Conservation (phyloP, 2,888 invertebrate species). For the Epistrophe eligans region DNA sequence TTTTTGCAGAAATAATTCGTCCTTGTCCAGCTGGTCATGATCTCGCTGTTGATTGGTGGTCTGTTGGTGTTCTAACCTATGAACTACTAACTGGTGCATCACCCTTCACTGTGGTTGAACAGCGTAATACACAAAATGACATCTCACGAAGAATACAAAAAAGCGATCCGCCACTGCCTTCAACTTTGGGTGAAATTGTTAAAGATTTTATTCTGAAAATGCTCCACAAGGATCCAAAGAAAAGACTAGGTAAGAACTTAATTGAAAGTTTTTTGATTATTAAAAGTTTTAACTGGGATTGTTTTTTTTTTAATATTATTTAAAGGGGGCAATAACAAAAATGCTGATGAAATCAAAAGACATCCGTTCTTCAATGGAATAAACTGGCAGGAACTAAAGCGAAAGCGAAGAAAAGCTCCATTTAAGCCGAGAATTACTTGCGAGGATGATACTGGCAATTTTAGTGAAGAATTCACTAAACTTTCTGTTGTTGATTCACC, state of each 20-base stretch:
- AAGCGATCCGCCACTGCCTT: conserved; percentile 95
- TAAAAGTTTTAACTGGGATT: neutral
- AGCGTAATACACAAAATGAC: conserved; percentile 96
- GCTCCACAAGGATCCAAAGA: conserved; percentile 94
- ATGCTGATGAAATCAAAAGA: conserved; percentile 94
- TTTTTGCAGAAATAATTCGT: conserved; percentile 86
- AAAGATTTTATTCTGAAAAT: conserved; percentile 91
- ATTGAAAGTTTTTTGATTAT: neutral
- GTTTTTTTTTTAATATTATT: neutral
- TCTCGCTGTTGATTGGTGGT: conserved; percentile 99
- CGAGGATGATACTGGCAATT: conserved; percentile 97
- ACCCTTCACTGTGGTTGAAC: conserved; percentile 98
- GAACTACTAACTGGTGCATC: conserved; percentile 98
- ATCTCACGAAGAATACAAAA: conserved; percentile 96
- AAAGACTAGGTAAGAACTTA: conserved; percentile 86
- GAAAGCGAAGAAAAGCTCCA: conserved; percentile 92
- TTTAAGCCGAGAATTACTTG: conserved; percentile 94
- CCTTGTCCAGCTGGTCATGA: conserved; percentile 96
- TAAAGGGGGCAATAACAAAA: conserved; percentile 90
- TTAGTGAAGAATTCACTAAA: conserved; percentile 97
- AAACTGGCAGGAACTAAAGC: conserved; percentile 93
- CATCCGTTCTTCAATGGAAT: conserved; percentile 93
- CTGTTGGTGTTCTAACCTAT: conserved; percentile 97
- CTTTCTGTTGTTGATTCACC: conserved; percentile 96
- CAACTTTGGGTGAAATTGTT: conserved; percentile 88